Evolutionary conservation across 2,113 vertebrate genomes (phyloP).

Genomic region (Centropristis striata): DNA sequence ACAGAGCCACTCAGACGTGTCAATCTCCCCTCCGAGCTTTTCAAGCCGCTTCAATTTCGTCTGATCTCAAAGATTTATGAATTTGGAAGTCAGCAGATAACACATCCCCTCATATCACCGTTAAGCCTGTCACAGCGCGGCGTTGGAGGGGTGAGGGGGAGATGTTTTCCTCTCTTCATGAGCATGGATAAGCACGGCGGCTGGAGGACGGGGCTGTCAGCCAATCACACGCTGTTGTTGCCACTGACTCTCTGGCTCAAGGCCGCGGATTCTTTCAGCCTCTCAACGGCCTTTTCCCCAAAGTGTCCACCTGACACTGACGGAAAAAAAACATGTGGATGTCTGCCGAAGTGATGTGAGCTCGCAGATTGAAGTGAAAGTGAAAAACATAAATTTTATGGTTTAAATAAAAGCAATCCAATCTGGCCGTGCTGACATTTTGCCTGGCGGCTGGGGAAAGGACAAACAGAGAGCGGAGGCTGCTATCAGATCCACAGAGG

Average conservation of each 20-base stretch:
- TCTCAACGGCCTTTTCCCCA: slow-evolving; percentile 3
- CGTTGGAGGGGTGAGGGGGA: slow-evolving; percentile 1
- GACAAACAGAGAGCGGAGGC: slow-evolving; percentile 43
- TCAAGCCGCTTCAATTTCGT: slow-evolving; percentile 81
- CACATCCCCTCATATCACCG: slow-evolving; percentile 78
- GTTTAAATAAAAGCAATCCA: slow-evolving; percentile 54
- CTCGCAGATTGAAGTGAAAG: slow-evolving; percentile 25
- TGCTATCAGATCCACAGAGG: slow-evolving; percentile 28
- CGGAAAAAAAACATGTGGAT: neutral
- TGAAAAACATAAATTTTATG: slow-evolving; percentile 50
- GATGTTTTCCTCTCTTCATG: slow-evolving; percentile 45
- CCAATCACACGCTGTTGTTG: slow-evolving; percentile 52
- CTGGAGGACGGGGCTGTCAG: slow-evolving; percentile 39
- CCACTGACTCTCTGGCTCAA: slow-evolving; percentile 38
- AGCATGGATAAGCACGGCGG: slow-evolving; percentile 45
- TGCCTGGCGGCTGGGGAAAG: slow-evolving; percentile 12
- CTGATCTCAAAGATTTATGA: slow-evolving; percentile 84
- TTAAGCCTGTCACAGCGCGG: slow-evolving; percentile 66
- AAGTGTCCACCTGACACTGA: slow-evolving; percentile 38
- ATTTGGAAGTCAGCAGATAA: slow-evolving; percentile 84
- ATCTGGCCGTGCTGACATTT: slow-evolving; percentile 43
- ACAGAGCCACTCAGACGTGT: slow-evolving; percentile 75
- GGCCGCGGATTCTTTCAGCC: slow-evolving; percentile 23
- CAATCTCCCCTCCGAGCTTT: slow-evolving; percentile 75
- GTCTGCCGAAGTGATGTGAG: slow-evolving; percentile 11